Evolutionary conservation across 2,113 vertebrate species (phyloP).

Genomic region (Heptranchias perlo): DNA sequence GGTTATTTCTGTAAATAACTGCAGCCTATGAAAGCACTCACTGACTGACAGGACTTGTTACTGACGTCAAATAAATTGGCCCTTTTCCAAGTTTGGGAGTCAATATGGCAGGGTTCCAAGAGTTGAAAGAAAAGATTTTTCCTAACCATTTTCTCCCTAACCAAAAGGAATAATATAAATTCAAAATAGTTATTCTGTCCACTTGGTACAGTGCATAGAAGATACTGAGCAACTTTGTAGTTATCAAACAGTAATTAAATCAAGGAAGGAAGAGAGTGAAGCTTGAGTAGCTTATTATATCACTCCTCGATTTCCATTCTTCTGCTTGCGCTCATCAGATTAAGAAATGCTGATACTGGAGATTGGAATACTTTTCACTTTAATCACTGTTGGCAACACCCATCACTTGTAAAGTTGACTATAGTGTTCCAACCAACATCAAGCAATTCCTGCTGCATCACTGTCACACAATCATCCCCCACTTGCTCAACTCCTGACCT

Average conservation of each 20-base stretch:
- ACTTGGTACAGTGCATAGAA: neutral
- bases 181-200: neutral
- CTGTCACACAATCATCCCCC: neutral
- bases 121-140: neutral
- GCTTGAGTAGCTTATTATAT: neutral
- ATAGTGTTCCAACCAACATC: neutral
- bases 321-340: neutral
- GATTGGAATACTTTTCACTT: neutral
- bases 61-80: neutral
- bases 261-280: neutral
- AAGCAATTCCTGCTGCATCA: neutral
- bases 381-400: neutral
- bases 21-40: neutral
- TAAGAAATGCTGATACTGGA: neutral
- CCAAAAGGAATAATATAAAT: neutral
- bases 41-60: neutral
- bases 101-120: neutral
- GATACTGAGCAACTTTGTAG: neutral
- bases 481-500: neutral
- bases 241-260: neutral
- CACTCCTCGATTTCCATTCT: neutral
- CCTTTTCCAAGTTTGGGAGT: neutral
- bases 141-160: neutral
- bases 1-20: neutral
- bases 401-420: neutral